phyloP scores from a whole-genome alignment of 2,797 vertebrate genomes.

The Thalassophryne amazonica region DNA sequence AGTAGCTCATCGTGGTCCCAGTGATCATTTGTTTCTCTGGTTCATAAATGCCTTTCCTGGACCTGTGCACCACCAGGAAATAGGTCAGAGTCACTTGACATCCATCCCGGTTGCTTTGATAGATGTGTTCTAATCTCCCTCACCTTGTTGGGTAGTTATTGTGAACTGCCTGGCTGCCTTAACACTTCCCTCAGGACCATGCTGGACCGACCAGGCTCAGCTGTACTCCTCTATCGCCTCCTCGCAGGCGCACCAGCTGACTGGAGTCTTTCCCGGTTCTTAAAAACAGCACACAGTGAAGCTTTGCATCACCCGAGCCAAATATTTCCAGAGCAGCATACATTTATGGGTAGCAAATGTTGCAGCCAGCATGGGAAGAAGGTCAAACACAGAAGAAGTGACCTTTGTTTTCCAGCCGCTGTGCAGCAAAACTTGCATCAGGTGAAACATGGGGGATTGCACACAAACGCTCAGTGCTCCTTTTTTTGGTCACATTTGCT shows the following conservation, averaged over 20 bases:
- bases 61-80: constrained; percentile 45
- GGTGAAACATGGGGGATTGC: constrained; percentile 1
- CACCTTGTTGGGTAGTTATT: constrained; percentile 65
- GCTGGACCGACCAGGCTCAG: constrained; percentile 40
- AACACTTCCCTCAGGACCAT: constrained; percentile 59
- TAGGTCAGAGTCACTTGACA: constrained; percentile 59
- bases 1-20: constrained; percentile 18
- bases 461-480: no score
- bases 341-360: no score
- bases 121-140: constrained; percentile 65
- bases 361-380: no score
- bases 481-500: no score
- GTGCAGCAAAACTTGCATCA: constrained; percentile 6
- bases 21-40: constrained; percentile 62
- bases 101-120: constrained; percentile 53
- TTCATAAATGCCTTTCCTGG: constrained; percentile 58
- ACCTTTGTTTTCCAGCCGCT: no score
- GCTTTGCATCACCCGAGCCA: constrained; percentile 22
- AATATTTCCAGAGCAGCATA: constrained; percentile 33
- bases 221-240: constrained; percentile 44
- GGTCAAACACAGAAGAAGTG: no score
- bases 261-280: constrained; percentile 33
- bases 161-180: constrained; percentile 56
- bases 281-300: constrained; percentile 30
- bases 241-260: constrained; percentile 46